Base-by-base conservation (phyloP, 2,797 vertebrate species). In the Gobio occitaniae region DNA sequence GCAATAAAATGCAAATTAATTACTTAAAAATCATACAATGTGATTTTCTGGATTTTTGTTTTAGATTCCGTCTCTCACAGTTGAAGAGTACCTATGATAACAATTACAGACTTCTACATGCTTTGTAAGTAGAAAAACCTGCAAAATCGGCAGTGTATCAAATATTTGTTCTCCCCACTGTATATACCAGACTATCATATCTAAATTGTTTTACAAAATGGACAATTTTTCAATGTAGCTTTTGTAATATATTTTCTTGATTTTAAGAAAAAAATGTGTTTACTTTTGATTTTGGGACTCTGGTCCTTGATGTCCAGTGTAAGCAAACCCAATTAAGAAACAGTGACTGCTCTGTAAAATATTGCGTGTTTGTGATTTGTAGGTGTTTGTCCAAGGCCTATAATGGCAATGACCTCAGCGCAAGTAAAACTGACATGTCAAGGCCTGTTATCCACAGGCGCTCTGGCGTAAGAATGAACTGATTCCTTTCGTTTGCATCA, bases 391-490 rank as follows among this genome's bases (percentile, higher is more conserved):
- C 48, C 10, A 21, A 54, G 19, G 29, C 48, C 5, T 54, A 21
- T 21, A 75, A 75, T 21, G 29, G 29, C 48, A 13, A 38, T 68
- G 78, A 85, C 75, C 29, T 56, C 78, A 78, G 11, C 1, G 6
- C 17, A 66, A 76, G 72, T 80, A 78, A 70, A 36, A 65, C 4
- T 78, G 78, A 29, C 87, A 85, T 68, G 85, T 89, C 36, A 63
- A 79, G 77, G 65, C 87, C 68, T 82, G 88, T 80, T 79, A 63
- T 61, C 12, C 76, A 54, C 48, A 76, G 59, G 65, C 69, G 85
- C 76, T 69, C 48, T n/a, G 78, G 66, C 83, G 83, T 86, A n/a
- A 21, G 21, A 41, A 32, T 89, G 88, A 90, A 87, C 88, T 74
- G 36, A 84, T 69, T 38, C 75, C 25, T 78, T 82, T 82, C 8